Evolutionary conservation across 2,113 vertebrate species (phyloP).

Genomic region (Alethe castanea): DNA sequence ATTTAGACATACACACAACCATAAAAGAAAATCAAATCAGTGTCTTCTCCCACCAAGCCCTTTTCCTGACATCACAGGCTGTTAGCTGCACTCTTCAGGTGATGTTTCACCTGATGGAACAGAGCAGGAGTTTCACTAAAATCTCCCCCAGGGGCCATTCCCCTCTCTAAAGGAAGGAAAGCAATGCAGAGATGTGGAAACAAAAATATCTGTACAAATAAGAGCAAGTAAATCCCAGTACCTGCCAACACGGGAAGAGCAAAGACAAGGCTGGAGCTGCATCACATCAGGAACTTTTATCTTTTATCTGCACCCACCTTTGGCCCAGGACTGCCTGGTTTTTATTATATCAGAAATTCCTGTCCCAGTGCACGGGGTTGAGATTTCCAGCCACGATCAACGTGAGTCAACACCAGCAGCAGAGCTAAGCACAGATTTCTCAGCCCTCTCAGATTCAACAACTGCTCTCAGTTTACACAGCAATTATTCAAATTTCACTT

Average conservation of each 20-base stretch:
- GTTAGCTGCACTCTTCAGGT: not conserved
- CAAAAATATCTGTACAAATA: rapidly evolving
- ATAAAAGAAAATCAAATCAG: not conserved
- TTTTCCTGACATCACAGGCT: not conserved
- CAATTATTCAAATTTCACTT: slow-evolving; percentile 34
- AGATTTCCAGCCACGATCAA: not conserved
- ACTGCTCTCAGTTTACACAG: slow-evolving; percentile 23
- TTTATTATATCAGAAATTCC: not conserved
- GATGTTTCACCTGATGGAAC: not conserved
- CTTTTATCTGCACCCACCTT: not conserved
- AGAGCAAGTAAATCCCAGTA: not conserved
- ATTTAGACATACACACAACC: not conserved
- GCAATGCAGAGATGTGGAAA: rapidly evolving
- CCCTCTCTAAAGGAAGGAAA: not conserved
- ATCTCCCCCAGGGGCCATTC: not conserved
- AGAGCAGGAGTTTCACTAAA: not conserved
- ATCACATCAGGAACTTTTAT: not conserved
- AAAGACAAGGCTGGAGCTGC: not conserved
- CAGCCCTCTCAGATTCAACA: not conserved
- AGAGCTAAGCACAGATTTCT: not conserved
- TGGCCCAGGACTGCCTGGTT: not conserved
- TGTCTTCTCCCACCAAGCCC: not conserved
- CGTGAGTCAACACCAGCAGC: not conserved
- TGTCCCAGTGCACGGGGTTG: rapidly evolving
- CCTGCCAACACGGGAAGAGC: not conserved